Base-by-base conservation (phyloP, 2,888 invertebrate species). In the Aradus depressus region DNA sequence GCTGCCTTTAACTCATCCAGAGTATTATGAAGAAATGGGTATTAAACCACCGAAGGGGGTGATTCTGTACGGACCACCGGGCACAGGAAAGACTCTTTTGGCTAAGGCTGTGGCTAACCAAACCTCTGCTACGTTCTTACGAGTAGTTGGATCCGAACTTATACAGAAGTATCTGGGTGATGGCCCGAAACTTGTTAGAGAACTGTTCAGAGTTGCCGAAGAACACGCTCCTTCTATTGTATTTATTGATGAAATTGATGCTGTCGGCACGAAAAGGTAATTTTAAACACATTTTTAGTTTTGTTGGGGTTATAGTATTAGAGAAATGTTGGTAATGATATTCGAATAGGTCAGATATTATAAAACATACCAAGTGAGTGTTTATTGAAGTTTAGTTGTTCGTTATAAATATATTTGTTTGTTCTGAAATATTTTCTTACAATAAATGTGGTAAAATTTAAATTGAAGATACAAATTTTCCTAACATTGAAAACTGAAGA, bases 21-120 rank as follows among this genome's bases (percentile, higher is more conserved):
- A 99, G 69, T 97, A 97, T 70, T 98, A 98, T 67, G 97, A 99
- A 69, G 98, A 98, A 72, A 98, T 98, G 97, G 98, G 98, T 42
- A 98, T 99, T 62, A 93, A 95, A 66, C 97, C 98, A 12, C 98
- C 98, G 0, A 98, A 98, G 67, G 98, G 98, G 60, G 97, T 98
- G 1, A 98, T 98, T 64, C 74, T 98, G 31, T 98, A 98, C 69
- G 98, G 97, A 0, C 86, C 88, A 16, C 98, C 98, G 0, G 98
- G 98, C 38, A 99, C 97, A 16, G 98, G 97, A 44, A 98, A 98
- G 71, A 98, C 98, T 0, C 72, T 98, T 34, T 72, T 98, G 50
- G 98, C 98, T 6, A 98, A 98, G 71, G 98, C 98, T 19, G 98
- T 99, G 1, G 98, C 98, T 38, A 98, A 98, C 72, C 97, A 98